Evolutionary conservation across 64 coral and sea anemone genomes (phyloP).

Genomic region (Trachythela sp.): DNA sequence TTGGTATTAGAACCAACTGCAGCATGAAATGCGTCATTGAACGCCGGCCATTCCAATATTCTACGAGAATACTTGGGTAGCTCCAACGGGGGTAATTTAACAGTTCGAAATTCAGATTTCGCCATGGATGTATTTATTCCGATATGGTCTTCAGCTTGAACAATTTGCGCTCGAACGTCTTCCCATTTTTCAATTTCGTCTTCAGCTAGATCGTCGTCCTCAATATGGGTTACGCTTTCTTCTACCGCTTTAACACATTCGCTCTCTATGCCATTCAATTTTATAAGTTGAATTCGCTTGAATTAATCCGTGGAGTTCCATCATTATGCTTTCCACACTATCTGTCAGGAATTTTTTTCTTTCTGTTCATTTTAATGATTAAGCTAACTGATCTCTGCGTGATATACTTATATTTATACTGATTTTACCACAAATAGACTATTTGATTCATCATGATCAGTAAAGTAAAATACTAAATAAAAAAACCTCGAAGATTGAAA

Average conservation of each 20-base stretch:
- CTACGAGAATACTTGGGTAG: conserved; percentile 47
- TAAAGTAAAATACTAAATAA: too few species aligned
- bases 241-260: background rate
- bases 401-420: too few species aligned
- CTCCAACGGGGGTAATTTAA: conserved; percentile 41
- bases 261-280: background rate
- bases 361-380: too few species aligned
- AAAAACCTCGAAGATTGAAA: too few species aligned
- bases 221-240: background rate
- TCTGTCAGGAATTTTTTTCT: too few species aligned
- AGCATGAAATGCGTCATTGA: conserved; percentile 55
- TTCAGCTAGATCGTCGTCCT: background rate
- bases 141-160: background rate
- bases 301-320: background rate
- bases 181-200: background rate
- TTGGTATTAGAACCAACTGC: conserved; percentile 42
- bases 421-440: too few species aligned
- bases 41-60: conserved; percentile 55
- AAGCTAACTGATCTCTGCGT: too few species aligned
- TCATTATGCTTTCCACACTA: too few species aligned
- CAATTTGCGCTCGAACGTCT: background rate
- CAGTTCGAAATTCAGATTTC: background rate
- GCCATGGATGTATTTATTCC: background rate
- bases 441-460: too few species aligned
- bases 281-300: background rate